Conservation (phyloP, 2,888 invertebrate genomes). For the Eupeodes latifasciatus region DNA sequence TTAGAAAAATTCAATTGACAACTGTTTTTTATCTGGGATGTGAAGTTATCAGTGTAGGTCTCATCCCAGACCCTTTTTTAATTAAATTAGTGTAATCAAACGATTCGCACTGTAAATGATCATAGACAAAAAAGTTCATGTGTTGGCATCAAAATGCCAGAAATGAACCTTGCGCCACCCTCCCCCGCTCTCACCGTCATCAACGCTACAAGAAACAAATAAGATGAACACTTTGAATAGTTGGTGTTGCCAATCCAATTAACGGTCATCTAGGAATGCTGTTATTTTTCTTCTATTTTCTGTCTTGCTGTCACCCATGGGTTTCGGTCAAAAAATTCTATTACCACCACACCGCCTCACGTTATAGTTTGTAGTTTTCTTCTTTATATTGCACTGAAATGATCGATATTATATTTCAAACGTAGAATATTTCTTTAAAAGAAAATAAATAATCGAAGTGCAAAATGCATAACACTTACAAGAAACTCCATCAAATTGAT, state of each 20-base stretch:
- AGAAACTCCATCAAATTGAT: constrained; percentile 29
- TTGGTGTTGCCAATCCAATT: constrained; percentile 57
- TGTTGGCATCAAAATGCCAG: constrained; percentile 15
- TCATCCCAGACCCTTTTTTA: not conserved
- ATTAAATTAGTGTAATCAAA: not conserved
- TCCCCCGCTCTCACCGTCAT: not conserved
- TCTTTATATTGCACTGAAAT: constrained; percentile 49
- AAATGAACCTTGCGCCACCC: constrained; percentile 16
- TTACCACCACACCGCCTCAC: not conserved
- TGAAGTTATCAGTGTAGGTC: too few species aligned
- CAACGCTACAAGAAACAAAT: not conserved
- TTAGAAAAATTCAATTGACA: too few species aligned
- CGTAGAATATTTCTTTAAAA: too few species aligned
- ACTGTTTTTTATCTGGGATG: too few species aligned
- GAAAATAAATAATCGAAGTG: constrained; percentile 9
- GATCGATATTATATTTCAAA: constrained; percentile 3
- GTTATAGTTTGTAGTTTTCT: constrained; percentile 28
- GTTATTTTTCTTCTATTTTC: constrained; percentile 37
- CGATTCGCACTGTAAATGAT: constrained; percentile 1
- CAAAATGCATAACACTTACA: constrained; percentile 16
- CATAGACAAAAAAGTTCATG: not conserved
- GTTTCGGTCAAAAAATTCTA: constrained; percentile 10
- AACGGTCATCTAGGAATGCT: constrained; percentile 71
- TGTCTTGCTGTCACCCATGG: constrained; percentile 8
- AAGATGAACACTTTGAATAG: constrained; percentile 2